Base-by-base conservation (phyloP, 2,888 invertebrate species). In the Agrochola lychnidis region DNA sequence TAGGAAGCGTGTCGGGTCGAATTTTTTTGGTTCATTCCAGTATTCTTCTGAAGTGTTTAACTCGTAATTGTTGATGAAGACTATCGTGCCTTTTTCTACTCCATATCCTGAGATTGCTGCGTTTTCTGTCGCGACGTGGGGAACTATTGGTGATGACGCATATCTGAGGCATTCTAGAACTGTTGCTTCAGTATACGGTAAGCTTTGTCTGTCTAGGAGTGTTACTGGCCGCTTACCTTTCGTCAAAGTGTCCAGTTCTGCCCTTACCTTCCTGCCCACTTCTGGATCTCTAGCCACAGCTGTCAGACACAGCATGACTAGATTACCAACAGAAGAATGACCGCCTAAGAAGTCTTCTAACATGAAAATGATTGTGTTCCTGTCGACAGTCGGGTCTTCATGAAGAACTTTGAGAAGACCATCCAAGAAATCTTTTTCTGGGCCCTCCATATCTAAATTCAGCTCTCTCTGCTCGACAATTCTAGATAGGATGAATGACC, bases 321-420 rank as follows among this genome's bases (percentile, higher is more conserved):
- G 94, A 91, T 99, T 99, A 0, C 98, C 98, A 19, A 99, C 97
- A 0, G 99, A 99, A 0, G 99, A 98, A 91, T 99, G 98, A 0
- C 99, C 99, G 0, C 99, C 99, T 6, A 99, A 94, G 89, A 99
- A 98, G 90, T 99, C 99, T 95, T 99, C 98, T 0, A 98, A 93
- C 97, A 98, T 98, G 90, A 98, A 98, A 63, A 98, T 97, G 10
- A 98, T 98, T 0, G 98, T 98, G 74, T 98, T 97, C 91, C 98
- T 97, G 45, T 98, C 97, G n/a, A 98, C 97, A 1, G 97, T 97
- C 0, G 96, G 94, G 84, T 98, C 97, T 74, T 98, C 97, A 66
- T 97, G 96, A 0, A 98, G 91, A 75, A 98, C 98, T 85, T 97
- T 97, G 0, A 99, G 93, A 0, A 99, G 93, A 0, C 98, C 98